These are phyloP conservation scores for Sweltsa coloradensis DNA, from an alignment of 1,140 invertebrate species.

Conservation along the genomic window DNA sequence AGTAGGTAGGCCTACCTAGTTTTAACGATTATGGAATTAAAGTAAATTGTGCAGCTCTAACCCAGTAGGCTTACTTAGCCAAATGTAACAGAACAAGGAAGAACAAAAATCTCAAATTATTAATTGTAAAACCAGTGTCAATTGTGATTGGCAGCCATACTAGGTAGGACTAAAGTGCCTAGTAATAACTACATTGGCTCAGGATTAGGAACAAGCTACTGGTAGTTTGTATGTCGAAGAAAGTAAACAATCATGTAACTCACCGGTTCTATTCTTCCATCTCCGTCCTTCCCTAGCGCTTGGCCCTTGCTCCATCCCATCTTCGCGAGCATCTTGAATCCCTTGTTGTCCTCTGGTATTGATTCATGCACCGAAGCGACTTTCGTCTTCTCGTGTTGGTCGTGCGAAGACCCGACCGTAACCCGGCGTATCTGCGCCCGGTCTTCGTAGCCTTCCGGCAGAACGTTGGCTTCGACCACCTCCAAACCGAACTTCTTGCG, in stretches of 20 bases:
- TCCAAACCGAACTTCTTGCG: conserved; percentile 72
- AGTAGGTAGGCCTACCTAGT: too few relatives aligned
- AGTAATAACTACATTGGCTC: too few relatives aligned
- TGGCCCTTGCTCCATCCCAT: conserved; percentile 89
- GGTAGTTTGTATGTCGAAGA: too few relatives aligned
- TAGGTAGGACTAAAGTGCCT: too few relatives aligned
- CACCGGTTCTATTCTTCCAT: conserved; percentile 67
- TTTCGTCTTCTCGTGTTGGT: conserved; percentile 70
- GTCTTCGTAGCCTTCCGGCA: conserved; percentile 48
- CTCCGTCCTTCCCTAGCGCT: conserved; percentile 60
- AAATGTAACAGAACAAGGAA: too few relatives aligned
- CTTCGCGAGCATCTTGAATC: conserved; percentile 77
- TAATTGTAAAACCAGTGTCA: too few relatives aligned
- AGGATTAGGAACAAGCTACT: too few relatives aligned
- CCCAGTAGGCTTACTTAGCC: too few relatives aligned
- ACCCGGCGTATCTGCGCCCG: conserved; percentile 61
- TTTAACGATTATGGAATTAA: too few relatives aligned
- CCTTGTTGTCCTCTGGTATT: conserved; percentile 68
- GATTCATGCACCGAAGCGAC: conserved; percentile 67
- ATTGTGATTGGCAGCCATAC: too few relatives aligned
- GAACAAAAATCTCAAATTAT: too few relatives aligned
- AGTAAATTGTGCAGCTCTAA: too few relatives aligned
- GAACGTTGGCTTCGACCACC: conserved; percentile 35
- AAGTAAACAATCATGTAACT: conserved; percentile 38
- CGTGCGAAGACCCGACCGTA: conserved; percentile 66